These are phyloP conservation scores for Anabacerthia variegaticeps DNA, from an alignment of 2,797 vertebrate species.

Conservation along the genomic window DNA sequence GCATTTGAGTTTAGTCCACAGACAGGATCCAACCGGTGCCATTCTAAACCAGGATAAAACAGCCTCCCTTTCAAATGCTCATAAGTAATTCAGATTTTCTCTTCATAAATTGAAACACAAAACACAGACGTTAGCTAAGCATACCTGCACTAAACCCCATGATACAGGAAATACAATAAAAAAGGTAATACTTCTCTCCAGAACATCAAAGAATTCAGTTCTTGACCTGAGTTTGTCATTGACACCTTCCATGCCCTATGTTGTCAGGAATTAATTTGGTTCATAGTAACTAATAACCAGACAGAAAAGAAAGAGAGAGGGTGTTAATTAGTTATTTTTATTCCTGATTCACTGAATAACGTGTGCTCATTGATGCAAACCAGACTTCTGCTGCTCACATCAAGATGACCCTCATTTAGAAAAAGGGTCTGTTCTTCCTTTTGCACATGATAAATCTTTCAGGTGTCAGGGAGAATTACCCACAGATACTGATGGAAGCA, in stretches of 20 bases:
- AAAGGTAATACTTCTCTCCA: not conserved
- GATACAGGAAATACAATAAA: not conserved
- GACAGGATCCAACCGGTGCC: not conserved
- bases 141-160: not conserved
- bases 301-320: slow-evolving; percentile 22
- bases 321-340: slow-evolving; percentile 61
- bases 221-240: not conserved
- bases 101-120: not conserved
- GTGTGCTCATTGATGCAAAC: not conserved
- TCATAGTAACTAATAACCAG: slow-evolving; percentile 5
- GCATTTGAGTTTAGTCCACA: not conserved
- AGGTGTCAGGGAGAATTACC: not conserved
- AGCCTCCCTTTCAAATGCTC: not conserved
- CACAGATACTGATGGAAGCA: not conserved
- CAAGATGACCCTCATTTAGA: not conserved
- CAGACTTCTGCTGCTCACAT: not conserved
- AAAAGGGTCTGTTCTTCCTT: not conserved
- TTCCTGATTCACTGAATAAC: slow-evolving; percentile 23
- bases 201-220: not conserved
- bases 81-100: not conserved
- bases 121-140: not conserved
- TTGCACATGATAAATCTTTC: not conserved
- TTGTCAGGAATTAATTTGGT: slow-evolving; percentile 11
- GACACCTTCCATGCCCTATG: not conserved
- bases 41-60: not conserved